Conservation (phyloP, 2,888 invertebrate genomes). For the Ormyrus labotus region DNA sequence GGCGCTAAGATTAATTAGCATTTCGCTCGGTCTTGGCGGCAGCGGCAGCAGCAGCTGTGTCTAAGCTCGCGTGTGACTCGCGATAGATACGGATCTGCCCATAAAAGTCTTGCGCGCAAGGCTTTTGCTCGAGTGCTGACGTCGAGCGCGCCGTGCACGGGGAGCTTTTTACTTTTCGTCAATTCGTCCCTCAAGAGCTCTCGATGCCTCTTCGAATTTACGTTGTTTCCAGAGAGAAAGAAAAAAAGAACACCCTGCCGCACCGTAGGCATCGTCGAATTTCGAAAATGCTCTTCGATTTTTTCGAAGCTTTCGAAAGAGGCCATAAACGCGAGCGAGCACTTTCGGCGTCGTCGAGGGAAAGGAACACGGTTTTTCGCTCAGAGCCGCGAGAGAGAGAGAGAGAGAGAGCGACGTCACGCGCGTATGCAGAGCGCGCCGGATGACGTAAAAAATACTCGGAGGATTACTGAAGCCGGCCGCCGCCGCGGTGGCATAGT, state of each 20-base stretch:
- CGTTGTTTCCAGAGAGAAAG: too few species aligned
- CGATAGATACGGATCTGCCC: slow-evolving; percentile 41
- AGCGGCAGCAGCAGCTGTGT: not conserved
- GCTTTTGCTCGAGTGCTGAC: not conserved
- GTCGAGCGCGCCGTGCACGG: not conserved
- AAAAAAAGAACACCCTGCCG: too few species aligned
- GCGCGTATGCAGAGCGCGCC: slow-evolving; percentile 13
- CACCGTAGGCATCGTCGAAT: too few species aligned
- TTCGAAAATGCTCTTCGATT: too few species aligned
- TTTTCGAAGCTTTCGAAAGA: too few species aligned
- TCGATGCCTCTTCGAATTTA: too few species aligned
- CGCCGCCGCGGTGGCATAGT: slow-evolving; percentile 11
- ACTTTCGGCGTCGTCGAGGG: not conserved
- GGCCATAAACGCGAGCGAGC: too few species aligned
- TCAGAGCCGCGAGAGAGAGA: not conserved
- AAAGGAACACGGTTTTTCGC: slow-evolving; percentile 6
- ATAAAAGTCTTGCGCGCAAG: slow-evolving; percentile 42
- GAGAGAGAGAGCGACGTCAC: not conserved
- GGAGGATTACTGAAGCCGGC: slow-evolving; percentile 37
- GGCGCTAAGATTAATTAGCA: slow-evolving; percentile 45
- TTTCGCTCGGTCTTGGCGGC: slow-evolving; percentile 20
- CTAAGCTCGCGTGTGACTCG: slow-evolving; percentile 17
- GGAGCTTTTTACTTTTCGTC: not conserved
- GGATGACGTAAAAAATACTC: slow-evolving; percentile 47
- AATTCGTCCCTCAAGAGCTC: too few species aligned